Evolutionary conservation across 1,140 invertebrate species (phyloP).

Genomic region (Aphelenchoides besseyi): DNA sequence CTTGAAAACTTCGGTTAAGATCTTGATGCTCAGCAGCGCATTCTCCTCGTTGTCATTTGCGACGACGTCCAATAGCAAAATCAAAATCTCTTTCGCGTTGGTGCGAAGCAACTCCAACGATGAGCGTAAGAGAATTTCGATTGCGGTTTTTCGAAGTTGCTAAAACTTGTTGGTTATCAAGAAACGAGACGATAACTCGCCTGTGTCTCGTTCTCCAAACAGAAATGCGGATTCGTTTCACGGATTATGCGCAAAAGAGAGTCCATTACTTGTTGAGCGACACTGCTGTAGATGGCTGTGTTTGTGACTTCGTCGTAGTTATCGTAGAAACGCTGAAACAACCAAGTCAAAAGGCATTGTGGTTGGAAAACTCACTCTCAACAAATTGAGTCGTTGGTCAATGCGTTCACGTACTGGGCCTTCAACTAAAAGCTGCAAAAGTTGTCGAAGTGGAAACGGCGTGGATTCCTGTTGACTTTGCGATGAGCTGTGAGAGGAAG

Average conservation of each 20-base stretch:
- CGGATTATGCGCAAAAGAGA: slow-evolving; percentile 62
- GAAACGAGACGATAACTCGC: slow-evolving; percentile 28
- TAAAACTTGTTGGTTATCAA: slow-evolving; percentile 16
- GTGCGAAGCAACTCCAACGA: background rate
- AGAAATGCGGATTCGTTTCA: slow-evolving; percentile 44
- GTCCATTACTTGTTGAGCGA: background rate
- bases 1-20: slow-evolving; percentile 42
- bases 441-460: background rate
- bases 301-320: background rate
- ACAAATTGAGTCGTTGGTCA: background rate
- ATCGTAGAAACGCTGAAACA: background rate
- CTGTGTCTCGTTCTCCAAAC: slow-evolving; percentile 46
- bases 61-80: slow-evolving; percentile 32
- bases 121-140: slow-evolving; percentile 32
- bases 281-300: background rate
- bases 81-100: slow-evolving; percentile 15
- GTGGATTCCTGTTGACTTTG: too few species aligned
- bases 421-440: background rate
- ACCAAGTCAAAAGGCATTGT: background rate
- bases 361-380: background rate
- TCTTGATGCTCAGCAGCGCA: slow-evolving; percentile 42
- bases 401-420: background rate
- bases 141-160: slow-evolving; percentile 44
- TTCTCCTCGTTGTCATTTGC: slow-evolving; percentile 45
- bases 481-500: too few species aligned